Base-by-base conservation (phyloP, 2,113 vertebrate species). In the Otocyon megalotis region DNA sequence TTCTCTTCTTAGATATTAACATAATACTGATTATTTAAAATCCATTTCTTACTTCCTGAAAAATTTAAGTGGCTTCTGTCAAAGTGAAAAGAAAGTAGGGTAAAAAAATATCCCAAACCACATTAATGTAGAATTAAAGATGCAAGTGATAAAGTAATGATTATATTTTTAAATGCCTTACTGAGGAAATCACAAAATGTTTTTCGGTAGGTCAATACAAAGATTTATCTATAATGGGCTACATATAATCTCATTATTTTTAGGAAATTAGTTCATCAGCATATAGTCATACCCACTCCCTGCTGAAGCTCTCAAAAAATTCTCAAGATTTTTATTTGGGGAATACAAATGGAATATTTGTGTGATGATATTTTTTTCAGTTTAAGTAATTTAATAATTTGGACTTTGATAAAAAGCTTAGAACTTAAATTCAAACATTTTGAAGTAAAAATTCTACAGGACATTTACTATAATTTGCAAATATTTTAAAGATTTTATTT, bases 331-430 rank as follows among this genome's bases (percentile, higher is more conserved):
- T 80, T 92, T 94, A 63, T 76, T 62, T 54, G 16, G 26, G 30
- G 5, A 60, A 89, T 24, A 63, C 8, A 89, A 48, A 76, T 63
- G 22, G 28, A 43, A 10, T 77, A 88, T 89, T 24, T 43, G 54
- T 79, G 3, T 69, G 30, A 24, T 77, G 3, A 0, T 17, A 53
- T 43, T 87, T 95, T 95, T 93, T 86, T 20, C 30, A 81, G 48
- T 96, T 87, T 94, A 94, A 88, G 37, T 14, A 62, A 69, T 90
- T 93, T 79, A 96, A 82, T 62, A 77, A 93, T 87, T 93, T 95
- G 56, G 9, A 2, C 37, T 90, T 87, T 74, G 26, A 80, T 93
- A 62, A 82, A 77, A 94, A 62, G 30, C 17, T 60, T 53, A 93
- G 20, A 37, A 53, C 10, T 95, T 95, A 82, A 96, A 72, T 48